Percentiles rank a stretch among this genome's conserved stretches.
phyloP scores from a whole-genome alignment of 2,888 invertebrate genomes.

The Polydrusus pterygomalis region DNA sequence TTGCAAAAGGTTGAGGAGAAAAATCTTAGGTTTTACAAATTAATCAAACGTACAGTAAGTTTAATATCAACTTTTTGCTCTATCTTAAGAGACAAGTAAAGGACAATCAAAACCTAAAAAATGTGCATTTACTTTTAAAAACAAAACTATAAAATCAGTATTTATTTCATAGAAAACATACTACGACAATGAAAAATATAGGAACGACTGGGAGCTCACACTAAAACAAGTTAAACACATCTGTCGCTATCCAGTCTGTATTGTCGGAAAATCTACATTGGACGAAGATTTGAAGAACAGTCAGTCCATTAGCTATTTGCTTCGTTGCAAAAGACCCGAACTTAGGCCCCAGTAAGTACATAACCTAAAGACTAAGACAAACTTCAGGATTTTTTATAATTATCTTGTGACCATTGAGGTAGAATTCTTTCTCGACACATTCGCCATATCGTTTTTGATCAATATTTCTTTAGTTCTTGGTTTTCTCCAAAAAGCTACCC shows the following conservation, averaged over 20 bases:
- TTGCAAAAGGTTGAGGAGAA: constrained; percentile 62
- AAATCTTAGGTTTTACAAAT: constrained; percentile 57
- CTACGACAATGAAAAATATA: constrained; percentile 59
- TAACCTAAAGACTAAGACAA: background rate
- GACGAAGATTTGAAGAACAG: constrained; percentile 62
- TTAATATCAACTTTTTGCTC: background rate
- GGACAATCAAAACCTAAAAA: too few species aligned
- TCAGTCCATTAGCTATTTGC: constrained; percentile 65
- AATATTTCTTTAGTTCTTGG: too few species aligned
- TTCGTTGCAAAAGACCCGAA: constrained; percentile 54
- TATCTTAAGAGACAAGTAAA: background rate
- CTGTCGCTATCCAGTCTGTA: constrained; percentile 64
- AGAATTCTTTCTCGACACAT: too few species aligned
- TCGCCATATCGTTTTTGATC: too few species aligned
- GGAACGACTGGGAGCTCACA: constrained; percentile 61
- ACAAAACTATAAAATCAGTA: background rate
- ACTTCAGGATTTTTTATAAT: background rate
- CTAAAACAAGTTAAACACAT: constrained; percentile 60
- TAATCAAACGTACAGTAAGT: constrained; percentile 58
- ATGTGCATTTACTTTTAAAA: too few species aligned
- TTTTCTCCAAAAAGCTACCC: too few species aligned
- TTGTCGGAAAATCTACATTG: constrained; percentile 61
- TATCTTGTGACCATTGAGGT: too few species aligned
- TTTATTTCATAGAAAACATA: constrained; percentile 57
- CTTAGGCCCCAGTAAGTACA: constrained; percentile 57